Base-by-base conservation (phyloP, 2,113 vertebrate species). In the Misgurnus anguillicaudatus region DNA sequence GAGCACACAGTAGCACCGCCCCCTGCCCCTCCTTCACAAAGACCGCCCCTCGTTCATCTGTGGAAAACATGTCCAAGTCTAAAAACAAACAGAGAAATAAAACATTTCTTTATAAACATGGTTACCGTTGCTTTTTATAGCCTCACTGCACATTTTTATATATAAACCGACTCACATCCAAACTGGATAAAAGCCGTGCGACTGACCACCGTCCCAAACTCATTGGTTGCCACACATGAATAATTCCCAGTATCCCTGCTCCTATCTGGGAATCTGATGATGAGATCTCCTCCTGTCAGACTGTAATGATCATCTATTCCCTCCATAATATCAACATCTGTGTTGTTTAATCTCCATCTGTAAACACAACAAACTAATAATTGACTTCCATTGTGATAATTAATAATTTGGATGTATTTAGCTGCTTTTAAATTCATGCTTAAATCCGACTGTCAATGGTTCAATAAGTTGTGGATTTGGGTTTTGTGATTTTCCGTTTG, bases 31-130 rank as follows among this genome's bases (percentile, higher is more conserved):
- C 96, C 78, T 93, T 94, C 4, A 98, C 93, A 66, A 87, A 87
- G 80, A 99, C 97, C 0, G 95, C 92, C 13, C 92, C 92, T 48
- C 96, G 93, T 47, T 98, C 97, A 67, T 99, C 98, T 0, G 95
- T 94, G 9, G 96, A 95, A 87, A 99, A 99, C 45, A 95, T 92
- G 86, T 99, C 96, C 3, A 99, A 91, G 85, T 97, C 98, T 99
- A 86, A 62, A 87, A 47, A 38, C 1, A 63, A 75, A 74, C 5
- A 75, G 7, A 36, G 24, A 58, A 17, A 51, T 24, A 6, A 67
- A 76, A 8, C 14, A 55, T 19, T 19, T 1, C 17, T 66, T 70
- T 16, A 57, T 17, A 66, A 45, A 41, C 48, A 51, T 14, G 8
- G 58, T 51, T 13, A 51, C 6, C 9, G 4, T 45, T 9, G 1